Percentiles rank a stretch among this genome's conserved stretches.
phyloP scores from a whole-genome alignment of 2,888 invertebrate species.

The Microplitis deprimator region DNA sequence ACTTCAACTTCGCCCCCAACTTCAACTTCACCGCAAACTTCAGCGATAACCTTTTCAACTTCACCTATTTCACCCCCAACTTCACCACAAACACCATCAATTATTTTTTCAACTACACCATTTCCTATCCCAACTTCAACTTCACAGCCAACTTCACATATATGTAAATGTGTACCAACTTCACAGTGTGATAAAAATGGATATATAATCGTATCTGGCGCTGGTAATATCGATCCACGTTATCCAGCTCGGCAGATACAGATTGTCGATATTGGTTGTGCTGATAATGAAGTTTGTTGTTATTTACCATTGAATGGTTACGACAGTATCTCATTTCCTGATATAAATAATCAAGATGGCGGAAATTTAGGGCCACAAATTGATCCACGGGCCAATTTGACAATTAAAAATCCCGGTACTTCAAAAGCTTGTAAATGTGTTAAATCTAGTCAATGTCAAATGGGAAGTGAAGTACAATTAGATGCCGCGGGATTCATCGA shows the following conservation, averaged over 20 bases:
- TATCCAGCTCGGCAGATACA: conserved; percentile 53
- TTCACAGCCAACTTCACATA: conserved; percentile 31
- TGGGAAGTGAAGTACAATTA: conserved; percentile 52
- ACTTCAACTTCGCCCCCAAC: conserved; percentile 32
- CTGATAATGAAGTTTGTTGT: conserved; percentile 69
- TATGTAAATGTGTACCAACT: conserved; percentile 27
- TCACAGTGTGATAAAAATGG: conserved; percentile 53
- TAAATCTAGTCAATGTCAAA: conserved; percentile 56
- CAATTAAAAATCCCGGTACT: conserved; percentile 58
- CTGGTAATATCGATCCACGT: conserved; percentile 58
- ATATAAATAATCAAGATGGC: conserved; percentile 15
- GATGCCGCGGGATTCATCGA: conserved; percentile 59
- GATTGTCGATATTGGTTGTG: conserved; percentile 44
- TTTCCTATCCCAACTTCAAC: conserved; percentile 32
- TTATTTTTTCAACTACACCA: background rate
- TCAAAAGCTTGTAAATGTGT: conserved; percentile 63
- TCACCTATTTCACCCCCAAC: conserved; percentile 32
- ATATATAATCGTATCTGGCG: conserved; percentile 50
- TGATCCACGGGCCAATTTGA: conserved; percentile 54
- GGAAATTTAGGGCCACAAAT: conserved; percentile 74
- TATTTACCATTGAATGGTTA: conserved; percentile 77
- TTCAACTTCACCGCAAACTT: background rate
- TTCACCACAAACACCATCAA: background rate
- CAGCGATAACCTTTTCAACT: background rate
- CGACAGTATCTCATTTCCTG: background rate